These are phyloP conservation scores for Mactra quadrangularis DNA, from an alignment of 1,140 invertebrate species.

Conservation along the genomic window DNA sequence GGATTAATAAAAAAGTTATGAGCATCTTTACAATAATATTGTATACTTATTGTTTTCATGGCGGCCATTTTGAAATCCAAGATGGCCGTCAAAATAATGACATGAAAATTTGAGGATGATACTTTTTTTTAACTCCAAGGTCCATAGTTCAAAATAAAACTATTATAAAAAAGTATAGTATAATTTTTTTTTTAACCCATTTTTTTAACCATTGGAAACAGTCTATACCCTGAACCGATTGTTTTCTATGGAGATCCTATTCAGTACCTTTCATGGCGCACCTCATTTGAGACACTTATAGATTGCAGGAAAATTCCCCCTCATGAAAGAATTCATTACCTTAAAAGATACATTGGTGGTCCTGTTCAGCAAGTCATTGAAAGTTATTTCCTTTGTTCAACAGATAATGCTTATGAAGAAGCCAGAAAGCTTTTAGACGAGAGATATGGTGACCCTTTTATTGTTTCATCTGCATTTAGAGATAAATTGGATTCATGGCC, in stretches of 20 bases:
- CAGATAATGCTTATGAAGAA: slow-evolving; percentile 54
- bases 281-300: slow-evolving; percentile 92
- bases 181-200: too few relatives aligned
- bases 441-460: slow-evolving; percentile 62
- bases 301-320: slow-evolving; percentile 93
- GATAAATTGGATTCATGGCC: slow-evolving; percentile 66
- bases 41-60: too few relatives aligned
- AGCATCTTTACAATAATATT: too few relatives aligned
- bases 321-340: slow-evolving; percentile 83
- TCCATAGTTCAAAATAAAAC: too few relatives aligned
- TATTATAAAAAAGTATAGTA: too few relatives aligned
- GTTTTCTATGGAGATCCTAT: slow-evolving; percentile 62
- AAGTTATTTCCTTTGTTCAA: slow-evolving; percentile 53
- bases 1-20: too few relatives aligned
- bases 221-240: too few relatives aligned
- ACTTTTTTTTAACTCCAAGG: too few relatives aligned
- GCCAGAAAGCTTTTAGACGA: slow-evolving; percentile 58
- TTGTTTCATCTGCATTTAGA: slow-evolving; percentile 54
- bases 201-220: too few relatives aligned
- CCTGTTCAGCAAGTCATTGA: slow-evolving; percentile 44
- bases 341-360: slow-evolving; percentile 76
- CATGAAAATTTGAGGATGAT: too few relatives aligned
- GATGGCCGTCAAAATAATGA: too few relatives aligned
- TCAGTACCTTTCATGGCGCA: slow-evolving; percentile 60
- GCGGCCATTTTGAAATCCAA: too few relatives aligned